These are phyloP conservation scores for Hylomyscus alleni DNA, from an alignment of 2,797 vertebrate species.

Conservation along the genomic window DNA sequence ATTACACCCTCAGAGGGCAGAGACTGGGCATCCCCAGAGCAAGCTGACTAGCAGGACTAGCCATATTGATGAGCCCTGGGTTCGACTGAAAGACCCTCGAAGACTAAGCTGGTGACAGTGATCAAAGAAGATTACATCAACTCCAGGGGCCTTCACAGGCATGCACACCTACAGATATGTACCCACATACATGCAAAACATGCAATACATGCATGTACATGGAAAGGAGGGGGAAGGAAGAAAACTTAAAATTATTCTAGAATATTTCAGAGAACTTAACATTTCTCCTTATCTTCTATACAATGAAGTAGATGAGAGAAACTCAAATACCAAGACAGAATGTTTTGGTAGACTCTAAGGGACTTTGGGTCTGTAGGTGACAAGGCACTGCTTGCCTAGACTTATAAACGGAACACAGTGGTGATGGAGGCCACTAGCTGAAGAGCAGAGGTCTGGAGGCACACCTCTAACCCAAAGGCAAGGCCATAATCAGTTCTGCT, in stretches of 20 bases:
- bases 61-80: background rate
- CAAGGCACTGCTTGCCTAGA: background rate
- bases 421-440: accelerated
- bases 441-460: background rate
- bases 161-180: background rate
- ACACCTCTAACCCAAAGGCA: too few species aligned
- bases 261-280: background rate
- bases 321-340: background rate
- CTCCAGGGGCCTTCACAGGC: background rate
- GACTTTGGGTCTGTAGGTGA: background rate
- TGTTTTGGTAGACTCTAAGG: background rate
- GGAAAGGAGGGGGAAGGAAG: background rate
- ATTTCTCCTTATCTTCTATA: background rate
- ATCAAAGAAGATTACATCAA: background rate
- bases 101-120: background rate
- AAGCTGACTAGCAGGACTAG: background rate
- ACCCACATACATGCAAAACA: background rate
- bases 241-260: background rate
- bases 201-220: background rate
- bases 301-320: background rate
- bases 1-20: background rate
- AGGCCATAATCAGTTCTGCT: background rate
- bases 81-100: background rate
- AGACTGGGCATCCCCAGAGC: too few species aligned
- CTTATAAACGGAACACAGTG: background rate